Evolutionary conservation across 2,113 vertebrate species (phyloP), one percentile per base, ranked within the genome.

Genomic region (Irena cyanogastra): DNA sequence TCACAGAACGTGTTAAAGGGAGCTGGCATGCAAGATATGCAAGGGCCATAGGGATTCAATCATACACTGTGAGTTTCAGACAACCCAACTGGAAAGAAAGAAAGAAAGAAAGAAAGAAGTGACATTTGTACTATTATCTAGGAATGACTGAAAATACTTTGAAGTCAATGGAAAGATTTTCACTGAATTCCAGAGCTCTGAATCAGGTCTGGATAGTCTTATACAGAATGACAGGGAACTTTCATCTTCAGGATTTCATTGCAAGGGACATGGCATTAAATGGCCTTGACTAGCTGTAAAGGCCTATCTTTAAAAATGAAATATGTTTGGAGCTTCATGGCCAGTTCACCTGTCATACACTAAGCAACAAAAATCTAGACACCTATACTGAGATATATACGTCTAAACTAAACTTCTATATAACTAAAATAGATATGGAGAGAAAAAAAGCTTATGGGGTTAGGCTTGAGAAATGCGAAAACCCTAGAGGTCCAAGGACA

Each of bases 1-100:
- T 93, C 92, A 83, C 95, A 94, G 72, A 86, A 97, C 69, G 93
- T 95, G 93, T 82, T 87, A 96, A 90, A 93, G 95, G 64, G 53
- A 96, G 90, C 83, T 93, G 94, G 83, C 90, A 94, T 92, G 88
- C 63, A 52, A 90, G 72, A 60, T 74, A 75, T 92, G 79, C 87
- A 61, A 61, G 56, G 85, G 90, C 86, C 88, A 90, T 61, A 83
- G 93, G 94, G 92, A 95, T 96, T 93, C 86, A 96, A 94, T 94
- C 86, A 94, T 44, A n/a, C 44, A 41, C 60, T 68, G 27, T 44
- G 68, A 71, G 28, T 64, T 90, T 92, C 76, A 89, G 78, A 83
- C 42, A 92, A 78, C 39, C 30, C 60, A 88, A 78, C 0, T 39
- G 60, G 72, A 89, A 83, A 94, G 26, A 84, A 92, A 84, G 72